Evolutionary conservation across 2,888 invertebrate genomes (phyloP).

Genomic region (Hecatera dysodea): DNA sequence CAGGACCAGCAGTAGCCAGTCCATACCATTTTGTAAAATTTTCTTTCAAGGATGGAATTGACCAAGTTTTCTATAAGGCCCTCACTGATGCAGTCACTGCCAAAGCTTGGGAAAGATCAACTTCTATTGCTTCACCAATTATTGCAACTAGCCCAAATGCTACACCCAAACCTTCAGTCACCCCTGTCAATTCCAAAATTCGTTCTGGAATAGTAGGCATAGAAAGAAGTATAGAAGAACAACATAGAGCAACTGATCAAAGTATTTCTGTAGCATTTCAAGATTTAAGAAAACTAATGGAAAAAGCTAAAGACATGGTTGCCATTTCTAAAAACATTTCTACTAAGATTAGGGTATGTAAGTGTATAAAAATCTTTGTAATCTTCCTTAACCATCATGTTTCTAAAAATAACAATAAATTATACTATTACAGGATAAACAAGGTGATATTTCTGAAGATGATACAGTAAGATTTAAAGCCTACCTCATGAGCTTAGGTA

Average conservation of each 20-base stretch:
- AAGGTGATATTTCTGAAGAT: slow-evolving; percentile 99
- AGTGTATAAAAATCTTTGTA: background rate
- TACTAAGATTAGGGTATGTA: slow-evolving; percentile 94
- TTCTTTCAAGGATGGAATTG: slow-evolving; percentile 96
- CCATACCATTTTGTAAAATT: slow-evolving; percentile 94
- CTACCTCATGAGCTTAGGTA: slow-evolving; percentile 98
- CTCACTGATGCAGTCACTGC: slow-evolving; percentile 92
- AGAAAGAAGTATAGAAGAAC: slow-evolving; percentile 97
- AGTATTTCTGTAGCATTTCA: slow-evolving; percentile 98
- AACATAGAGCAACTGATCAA: slow-evolving; percentile 97
- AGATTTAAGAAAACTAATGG: slow-evolving; percentile 98
- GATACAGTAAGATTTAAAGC: slow-evolving; percentile 99
- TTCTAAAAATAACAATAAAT: background rate
- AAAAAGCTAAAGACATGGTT: slow-evolving; percentile 99
- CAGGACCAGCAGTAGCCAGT: slow-evolving; percentile 94
- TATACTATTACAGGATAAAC: slow-evolving; percentile 93
- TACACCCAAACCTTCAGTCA: slow-evolving; percentile 72
- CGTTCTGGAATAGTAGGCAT: slow-evolving; percentile 98
- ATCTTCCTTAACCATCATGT: background rate
- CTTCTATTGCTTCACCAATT: slow-evolving; percentile 70
- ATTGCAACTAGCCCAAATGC: slow-evolving; percentile 70
- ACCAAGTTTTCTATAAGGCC: slow-evolving; percentile 91
- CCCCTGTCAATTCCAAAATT: slow-evolving; percentile 91
- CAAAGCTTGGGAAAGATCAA: slow-evolving; percentile 92
- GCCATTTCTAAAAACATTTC: slow-evolving; percentile 97